phyloP scores from a whole-genome alignment of 1,140 invertebrate genomes.

The Bombus balteatus region DNA sequence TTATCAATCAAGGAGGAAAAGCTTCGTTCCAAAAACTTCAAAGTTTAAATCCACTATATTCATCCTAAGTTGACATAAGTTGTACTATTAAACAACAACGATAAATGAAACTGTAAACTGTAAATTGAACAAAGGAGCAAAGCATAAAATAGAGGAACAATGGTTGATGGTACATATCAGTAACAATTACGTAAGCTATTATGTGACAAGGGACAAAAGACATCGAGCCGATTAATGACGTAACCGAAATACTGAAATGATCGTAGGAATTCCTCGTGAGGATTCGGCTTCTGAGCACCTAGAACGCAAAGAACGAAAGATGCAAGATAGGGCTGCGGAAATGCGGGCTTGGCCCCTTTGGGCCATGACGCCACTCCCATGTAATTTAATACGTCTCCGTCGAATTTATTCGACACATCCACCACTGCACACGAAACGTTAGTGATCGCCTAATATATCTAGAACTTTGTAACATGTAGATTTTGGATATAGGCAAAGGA shows the following conservation, averaged over 20 bases:
- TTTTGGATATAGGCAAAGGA: too few relatives aligned
- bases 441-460: not conserved
- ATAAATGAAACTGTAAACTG: too few relatives aligned
- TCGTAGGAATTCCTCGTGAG: slow-evolving; percentile 19
- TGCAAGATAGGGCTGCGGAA: slow-evolving; percentile 75
- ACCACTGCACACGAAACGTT: not conserved
- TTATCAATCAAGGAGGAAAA: too few relatives aligned
- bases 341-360: slow-evolving; percentile 76
- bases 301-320: slow-evolving; percentile 60
- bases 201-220: not conserved
- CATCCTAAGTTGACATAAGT: too few relatives aligned
- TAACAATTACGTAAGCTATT: not conserved
- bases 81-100: not conserved
- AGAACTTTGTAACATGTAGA: too few relatives aligned
- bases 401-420: slow-evolving; percentile 7
- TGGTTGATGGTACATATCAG: not conserved
- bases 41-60: too few relatives aligned
- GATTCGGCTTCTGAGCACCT: slow-evolving; percentile 19
- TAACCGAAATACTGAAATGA: slow-evolving; percentile 16
- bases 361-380: slow-evolving; percentile 79
- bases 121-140: not conserved
- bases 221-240: slow-evolving; percentile 10
- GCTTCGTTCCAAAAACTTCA: too few relatives aligned
- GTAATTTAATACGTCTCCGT: not conserved
- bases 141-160: not conserved